Conservation (phyloP, 2,888 invertebrate species). For the Plemyria rubiginata region DNA sequence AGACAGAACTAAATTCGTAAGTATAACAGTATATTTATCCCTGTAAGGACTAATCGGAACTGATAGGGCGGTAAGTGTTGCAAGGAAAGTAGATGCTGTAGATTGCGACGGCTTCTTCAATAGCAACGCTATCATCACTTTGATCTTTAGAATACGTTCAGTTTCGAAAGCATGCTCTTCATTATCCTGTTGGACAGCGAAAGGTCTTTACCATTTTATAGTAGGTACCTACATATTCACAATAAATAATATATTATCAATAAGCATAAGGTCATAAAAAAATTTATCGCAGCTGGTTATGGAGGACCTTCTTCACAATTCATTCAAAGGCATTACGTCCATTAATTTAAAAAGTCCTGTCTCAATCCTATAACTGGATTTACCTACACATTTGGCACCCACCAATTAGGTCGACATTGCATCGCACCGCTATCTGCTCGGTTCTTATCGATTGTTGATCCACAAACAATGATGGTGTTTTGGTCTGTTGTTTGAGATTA, state of each 20-base stretch:
- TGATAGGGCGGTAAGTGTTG: constrained; percentile 83
- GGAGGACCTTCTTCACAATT: constrained; percentile 14
- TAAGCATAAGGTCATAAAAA: constrained; percentile 7
- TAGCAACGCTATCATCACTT: constrained; percentile 58
- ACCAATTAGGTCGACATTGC: constrained; percentile 22
- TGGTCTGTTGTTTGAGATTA: constrained; percentile 60
- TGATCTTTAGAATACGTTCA: constrained; percentile 29
- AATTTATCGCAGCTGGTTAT: constrained; percentile 2
- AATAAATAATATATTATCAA: constrained; percentile 18
- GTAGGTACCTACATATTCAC: constrained; percentile 17
- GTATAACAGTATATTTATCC: constrained; percentile 81
- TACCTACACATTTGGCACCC: neutral
- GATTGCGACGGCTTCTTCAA: constrained; percentile 72
- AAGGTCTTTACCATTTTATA: constrained; percentile 39
- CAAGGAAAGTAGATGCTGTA: constrained; percentile 66
- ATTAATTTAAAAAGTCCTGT: neutral
- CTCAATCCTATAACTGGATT: neutral
- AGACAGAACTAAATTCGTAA: constrained; percentile 85
- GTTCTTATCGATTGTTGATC: constrained; percentile 39
- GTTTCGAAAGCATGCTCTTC: constrained; percentile 54
- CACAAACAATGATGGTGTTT: constrained; percentile 44
- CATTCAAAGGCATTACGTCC: constrained; percentile 5
- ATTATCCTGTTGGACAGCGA: constrained; percentile 35
- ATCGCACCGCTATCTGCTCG: constrained; percentile 28
- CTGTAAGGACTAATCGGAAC: constrained; percentile 73